Percentiles rank a stretch among this genome's conserved stretches.
Evolutionary conservation across 2,888 invertebrate species (phyloP).

Genomic region (Cataglyphis altisquamis): DNA sequence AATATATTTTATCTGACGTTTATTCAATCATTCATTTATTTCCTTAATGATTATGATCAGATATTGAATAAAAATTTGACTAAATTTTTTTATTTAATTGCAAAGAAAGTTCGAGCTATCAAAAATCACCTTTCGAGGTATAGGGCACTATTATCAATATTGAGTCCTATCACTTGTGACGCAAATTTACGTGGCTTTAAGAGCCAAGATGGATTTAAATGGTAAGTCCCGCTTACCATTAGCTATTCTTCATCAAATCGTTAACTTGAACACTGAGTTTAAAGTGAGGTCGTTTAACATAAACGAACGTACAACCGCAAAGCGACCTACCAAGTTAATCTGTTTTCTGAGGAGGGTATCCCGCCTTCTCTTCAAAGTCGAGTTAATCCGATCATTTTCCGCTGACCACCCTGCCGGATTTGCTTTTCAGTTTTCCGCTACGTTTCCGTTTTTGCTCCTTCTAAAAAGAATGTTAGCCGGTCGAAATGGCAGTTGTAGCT

Average conservation of each 20-base stretch:
- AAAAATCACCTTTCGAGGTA: not conserved
- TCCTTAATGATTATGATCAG: not conserved
- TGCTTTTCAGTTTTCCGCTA: not conserved
- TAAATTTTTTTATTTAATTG: not conserved
- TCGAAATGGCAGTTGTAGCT: not conserved
- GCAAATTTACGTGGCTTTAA: not conserved
- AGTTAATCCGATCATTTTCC: slow-evolving; percentile 15
- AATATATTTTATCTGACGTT: not conserved
- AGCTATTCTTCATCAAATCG: not conserved
- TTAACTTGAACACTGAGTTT: not conserved
- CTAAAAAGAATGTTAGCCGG: not conserved
- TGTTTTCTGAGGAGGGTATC: not conserved
- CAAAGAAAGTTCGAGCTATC: not conserved
- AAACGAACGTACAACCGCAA: not conserved
- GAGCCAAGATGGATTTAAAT: not conserved
- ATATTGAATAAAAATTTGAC: not conserved
- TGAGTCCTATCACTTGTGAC: not conserved
- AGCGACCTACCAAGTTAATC: slow-evolving; percentile 11
- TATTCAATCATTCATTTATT: not conserved
- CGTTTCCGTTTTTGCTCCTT: not conserved
- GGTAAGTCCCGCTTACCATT: not conserved
- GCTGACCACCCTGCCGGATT: not conserved
- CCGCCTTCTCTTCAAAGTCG: not conserved
- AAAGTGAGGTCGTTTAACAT: slow-evolving; percentile 5
- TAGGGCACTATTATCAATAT: not conserved